phyloP scores from a whole-genome alignment of 2,113 vertebrate species.

The Bombycilla garrulus region DNA sequence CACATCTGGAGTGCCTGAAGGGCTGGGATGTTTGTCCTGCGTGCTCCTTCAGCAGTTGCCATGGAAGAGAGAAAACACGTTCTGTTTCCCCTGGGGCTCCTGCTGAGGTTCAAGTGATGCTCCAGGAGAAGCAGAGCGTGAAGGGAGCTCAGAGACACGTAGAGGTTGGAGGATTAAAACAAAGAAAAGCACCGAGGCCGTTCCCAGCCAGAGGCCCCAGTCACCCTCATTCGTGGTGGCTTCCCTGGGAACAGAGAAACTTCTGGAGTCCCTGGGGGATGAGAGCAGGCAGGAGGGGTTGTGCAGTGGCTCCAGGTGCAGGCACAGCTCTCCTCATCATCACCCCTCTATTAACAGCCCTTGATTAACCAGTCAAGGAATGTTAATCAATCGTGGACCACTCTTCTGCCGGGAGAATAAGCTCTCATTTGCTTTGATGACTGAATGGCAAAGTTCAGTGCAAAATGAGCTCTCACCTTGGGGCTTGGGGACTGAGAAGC shows the following conservation, averaged over 20 bases:
- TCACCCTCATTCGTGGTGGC: fast-evolving
- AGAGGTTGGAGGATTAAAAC: background rate
- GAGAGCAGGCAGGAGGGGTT: fast-evolving
- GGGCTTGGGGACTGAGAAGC: background rate
- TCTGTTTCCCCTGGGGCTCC: background rate
- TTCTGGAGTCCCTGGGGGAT: background rate
- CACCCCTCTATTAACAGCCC: background rate
- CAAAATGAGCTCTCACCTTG: background rate
- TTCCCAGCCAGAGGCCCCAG: background rate
- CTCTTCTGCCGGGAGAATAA: background rate
- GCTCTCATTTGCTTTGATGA: background rate
- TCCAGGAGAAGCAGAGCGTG: background rate
- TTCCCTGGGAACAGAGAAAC: background rate
- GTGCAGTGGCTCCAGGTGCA: background rate
- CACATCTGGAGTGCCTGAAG: background rate
- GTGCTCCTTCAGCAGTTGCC: background rate
- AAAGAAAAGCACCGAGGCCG: background rate
- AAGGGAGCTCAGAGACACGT: background rate
- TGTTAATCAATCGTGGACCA: background rate
- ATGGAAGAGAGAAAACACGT: background rate
- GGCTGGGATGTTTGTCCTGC: background rate
- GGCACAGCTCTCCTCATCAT: background rate
- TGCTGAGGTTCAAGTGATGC: background rate
- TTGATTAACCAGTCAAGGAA: no score
- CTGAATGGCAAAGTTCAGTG: background rate